A percentile compares a stretch with the other conserved stretches of the same genome.
Conservation (phyloP, 2,888 invertebrate genomes). For the Drosophila siamana region DNA sequence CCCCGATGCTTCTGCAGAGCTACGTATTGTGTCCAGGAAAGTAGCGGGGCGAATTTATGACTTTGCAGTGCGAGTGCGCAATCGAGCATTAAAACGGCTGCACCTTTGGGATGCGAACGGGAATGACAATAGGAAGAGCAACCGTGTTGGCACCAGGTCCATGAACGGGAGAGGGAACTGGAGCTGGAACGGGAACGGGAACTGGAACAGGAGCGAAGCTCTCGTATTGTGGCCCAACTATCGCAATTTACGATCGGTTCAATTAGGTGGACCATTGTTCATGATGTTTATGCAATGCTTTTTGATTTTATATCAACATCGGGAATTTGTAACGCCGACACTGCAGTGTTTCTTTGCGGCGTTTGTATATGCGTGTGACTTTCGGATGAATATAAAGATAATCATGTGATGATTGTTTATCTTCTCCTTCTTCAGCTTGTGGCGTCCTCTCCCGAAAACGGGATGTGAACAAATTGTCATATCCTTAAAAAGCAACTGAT, state of each 20-base stretch:
- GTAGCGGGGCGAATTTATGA: conserved; percentile 64
- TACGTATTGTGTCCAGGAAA: conserved; percentile 16
- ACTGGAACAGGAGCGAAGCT: conserved; percentile 21
- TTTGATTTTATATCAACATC: conserved; percentile 70
- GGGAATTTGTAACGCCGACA: conserved; percentile 58
- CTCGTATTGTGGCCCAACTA: conserved; percentile 61
- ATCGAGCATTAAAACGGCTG: conserved; percentile 14
- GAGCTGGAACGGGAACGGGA: conserved; percentile 22
- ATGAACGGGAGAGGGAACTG: conserved; percentile 14
- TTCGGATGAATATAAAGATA: conserved; percentile 42
- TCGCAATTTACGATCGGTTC: conserved; percentile 75
- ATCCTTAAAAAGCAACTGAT: conserved; percentile 66
- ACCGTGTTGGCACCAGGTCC: conserved; percentile 2
- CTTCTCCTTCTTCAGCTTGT: neutral
- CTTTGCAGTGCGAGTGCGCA: conserved; percentile 62
- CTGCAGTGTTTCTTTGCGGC: conserved; percentile 60
- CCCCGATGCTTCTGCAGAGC: neutral
- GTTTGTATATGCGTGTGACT: conserved; percentile 47
- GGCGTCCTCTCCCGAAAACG: conserved; percentile 51
- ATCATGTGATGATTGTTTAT: conserved; percentile 20
- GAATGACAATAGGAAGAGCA: neutral
- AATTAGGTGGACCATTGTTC: conserved; percentile 77
- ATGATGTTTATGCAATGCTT: conserved; percentile 70
- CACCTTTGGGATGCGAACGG: conserved; percentile 12
- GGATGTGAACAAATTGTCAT: conserved; percentile 72